Base-by-base conservation (phyloP, 2,797 vertebrate genomes). In the Coilia nasus region DNA sequence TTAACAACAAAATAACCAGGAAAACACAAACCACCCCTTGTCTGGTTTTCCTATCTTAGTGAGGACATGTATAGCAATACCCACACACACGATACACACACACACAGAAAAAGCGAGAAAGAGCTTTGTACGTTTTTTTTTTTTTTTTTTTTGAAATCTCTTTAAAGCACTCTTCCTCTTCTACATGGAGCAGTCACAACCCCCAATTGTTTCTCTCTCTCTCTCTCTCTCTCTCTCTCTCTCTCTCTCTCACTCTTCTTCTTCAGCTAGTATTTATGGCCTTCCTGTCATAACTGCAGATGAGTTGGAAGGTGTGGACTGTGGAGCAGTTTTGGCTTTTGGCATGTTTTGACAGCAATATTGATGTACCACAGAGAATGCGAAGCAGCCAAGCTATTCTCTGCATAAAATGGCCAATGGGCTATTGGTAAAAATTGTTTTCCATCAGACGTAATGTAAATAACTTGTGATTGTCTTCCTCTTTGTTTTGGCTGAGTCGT, bases 291-390 rank as follows among this genome's bases (percentile, higher is more conserved):
- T 75, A 35, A 75, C 67, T 75, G 28, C 67, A 35, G 31, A 41
- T 75, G 67, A 75, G 14, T 75, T 75, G 67, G 67, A 28, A 28
- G 67, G 28, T 75, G 67, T 31, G 17, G 31, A 75, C 31, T 75
- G 3, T 75, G 35, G 67, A 17, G 67, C 67, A 41, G 28, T 19
- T 3, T 75, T 75, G 67, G 28, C 67, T 75, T 75, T 41, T 75
- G 67, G 67, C 67, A 41, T 75, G 67, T 75, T 75, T 75, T 75
- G 67, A 75, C 28, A 19, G 67, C 67, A 14, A 35, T 75, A 75
- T 75, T 75, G 67, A 75, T 75, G 67, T 17, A 75, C 67, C 67
- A 75, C 28, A 75, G 67, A 75, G 67, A 41, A 75, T 75, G 28
- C 5, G 14, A 75, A 41, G 28, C 67, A 75, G 67, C 67, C 17